Base-by-base conservation (phyloP, 2,797 vertebrate species). In the Acomys russatus region DNA sequence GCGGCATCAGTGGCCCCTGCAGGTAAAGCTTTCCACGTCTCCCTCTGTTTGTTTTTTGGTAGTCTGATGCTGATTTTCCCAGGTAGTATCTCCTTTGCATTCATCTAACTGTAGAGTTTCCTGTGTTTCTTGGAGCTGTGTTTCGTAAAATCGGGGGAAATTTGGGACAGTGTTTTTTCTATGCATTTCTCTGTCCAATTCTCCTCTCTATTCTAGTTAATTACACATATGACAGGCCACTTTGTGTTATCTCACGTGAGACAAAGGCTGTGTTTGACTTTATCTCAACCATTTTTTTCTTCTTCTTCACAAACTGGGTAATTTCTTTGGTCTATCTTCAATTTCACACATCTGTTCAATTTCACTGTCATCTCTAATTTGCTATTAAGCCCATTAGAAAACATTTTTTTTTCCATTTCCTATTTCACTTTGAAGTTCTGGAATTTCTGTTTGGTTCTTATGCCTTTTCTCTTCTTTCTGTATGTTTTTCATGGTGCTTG, bases 371-470 rank as follows among this genome's bases (percentile, higher is more conserved):
- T 49, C 76, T 94, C 82, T 30, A 64, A 54, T 77, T 84, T 84
- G 49, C 17, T 82, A 51, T 54, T 87, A 80, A 92, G 11, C 6
- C 61, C 66, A 91, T 80, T 71, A 70, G 22, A 25, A 80, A 87
- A 80, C 51, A 3, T 49, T 15, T 54, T 71, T 71, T 70, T 20
- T 56, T 83, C 74, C 18, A 73, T 51, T 80, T 91, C 78, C 61
- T 23, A 63, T 38, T 88, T 88, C 68, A 63, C 10, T 87, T 74
- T 78, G 82, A 80, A 82, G 14, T 87, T 95, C 68, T 74, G 28
- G 6, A 91, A 92, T 94, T 95, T 89, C 74, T 84, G 73, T 28
- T 88, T 91, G 33, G 20, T 33, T 94, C 87, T 82, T 64, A 28
- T 6, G 88, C 85, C 79, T 93, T 25, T 64, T 44, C 79, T 80